These are phyloP conservation scores for Dryobates pubescens DNA, from an alignment of 2,797 vertebrate species.

Conservation along the genomic window DNA sequence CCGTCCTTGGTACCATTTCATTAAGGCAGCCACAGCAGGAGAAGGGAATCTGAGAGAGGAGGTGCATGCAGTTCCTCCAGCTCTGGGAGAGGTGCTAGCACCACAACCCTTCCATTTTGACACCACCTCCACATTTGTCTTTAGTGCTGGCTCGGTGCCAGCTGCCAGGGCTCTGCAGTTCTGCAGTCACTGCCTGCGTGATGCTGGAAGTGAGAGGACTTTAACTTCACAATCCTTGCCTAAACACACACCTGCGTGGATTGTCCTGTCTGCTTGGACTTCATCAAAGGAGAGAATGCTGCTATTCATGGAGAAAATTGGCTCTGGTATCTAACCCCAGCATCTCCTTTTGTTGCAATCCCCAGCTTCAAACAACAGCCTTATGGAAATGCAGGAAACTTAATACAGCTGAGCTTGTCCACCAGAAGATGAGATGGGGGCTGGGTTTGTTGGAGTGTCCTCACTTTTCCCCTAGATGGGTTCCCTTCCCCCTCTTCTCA, in stretches of 20 bases:
- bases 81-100: accelerated
- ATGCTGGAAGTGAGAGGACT: background rate
- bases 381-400: background rate
- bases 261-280: background rate
- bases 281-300: background rate
- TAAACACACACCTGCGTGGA: background rate
- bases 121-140: accelerated
- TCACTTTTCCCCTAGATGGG: accelerated
- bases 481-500: background rate
- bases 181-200: background rate
- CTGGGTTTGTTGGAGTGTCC: no score
- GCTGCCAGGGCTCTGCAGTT: background rate
- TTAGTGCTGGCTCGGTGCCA: background rate
- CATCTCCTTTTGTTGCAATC: background rate
- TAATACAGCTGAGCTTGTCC: background rate
- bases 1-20: background rate
- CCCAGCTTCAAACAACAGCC: background rate
- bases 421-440: background rate
- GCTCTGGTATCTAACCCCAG: background rate
- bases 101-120: background rate
- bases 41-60: background rate
- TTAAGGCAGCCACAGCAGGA: background rate
- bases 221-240: background rate
- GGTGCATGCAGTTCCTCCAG: accelerated
- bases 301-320: background rate